A percentile compares a stretch with the other conserved stretches of the same genome.
These are phyloP conservation scores for Neuroterus valhalla DNA, from an alignment of 1,140 invertebrate species.

Conservation along the genomic window DNA sequence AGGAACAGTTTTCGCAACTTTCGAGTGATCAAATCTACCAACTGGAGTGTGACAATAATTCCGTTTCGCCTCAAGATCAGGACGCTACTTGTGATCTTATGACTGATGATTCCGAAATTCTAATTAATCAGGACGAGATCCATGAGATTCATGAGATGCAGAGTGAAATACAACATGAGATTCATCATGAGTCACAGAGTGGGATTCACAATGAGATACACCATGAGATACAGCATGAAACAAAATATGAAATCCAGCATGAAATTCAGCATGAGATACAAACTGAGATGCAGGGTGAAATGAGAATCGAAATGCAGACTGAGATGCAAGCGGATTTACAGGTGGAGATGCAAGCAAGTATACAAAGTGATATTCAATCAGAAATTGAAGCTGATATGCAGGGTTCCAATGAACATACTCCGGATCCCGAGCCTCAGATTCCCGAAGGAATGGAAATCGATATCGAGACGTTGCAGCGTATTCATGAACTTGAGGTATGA, in stretches of 20 bases:
- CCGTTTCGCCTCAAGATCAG: conserved; percentile 48
- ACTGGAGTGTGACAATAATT: conserved; percentile 58
- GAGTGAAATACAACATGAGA: neutral
- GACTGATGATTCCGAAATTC: conserved; percentile 54
- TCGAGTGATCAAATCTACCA: conserved; percentile 63
- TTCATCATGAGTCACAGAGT: neutral
- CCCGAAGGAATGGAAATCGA: conserved; percentile 73
- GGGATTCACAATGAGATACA: neutral
- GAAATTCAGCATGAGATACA: conserved; percentile 1
- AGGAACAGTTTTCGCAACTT: conserved; percentile 58
- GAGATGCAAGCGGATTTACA: neutral
- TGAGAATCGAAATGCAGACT: neutral
- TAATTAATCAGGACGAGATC: conserved; percentile 51
- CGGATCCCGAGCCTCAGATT: conserved; percentile 65
- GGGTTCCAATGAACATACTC: conserved; percentile 48
- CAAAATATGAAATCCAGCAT: neutral
- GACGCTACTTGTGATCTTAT: conserved; percentile 50
- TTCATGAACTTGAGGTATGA: conserved; percentile 70
- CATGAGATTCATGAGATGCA: conserved; percentile 30
- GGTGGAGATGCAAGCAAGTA: conserved; percentile 18
- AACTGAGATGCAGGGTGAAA: neutral
- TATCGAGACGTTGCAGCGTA: conserved; percentile 70
- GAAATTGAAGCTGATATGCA: conserved; percentile 35
- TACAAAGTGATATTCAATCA: conserved; percentile 37
- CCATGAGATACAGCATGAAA: neutral